A percentile compares a stretch with the other conserved stretches of the same genome.
phyloP scores from a whole-genome alignment of 2,888 invertebrate genomes.

The Psylliodes chrysocephalus region DNA sequence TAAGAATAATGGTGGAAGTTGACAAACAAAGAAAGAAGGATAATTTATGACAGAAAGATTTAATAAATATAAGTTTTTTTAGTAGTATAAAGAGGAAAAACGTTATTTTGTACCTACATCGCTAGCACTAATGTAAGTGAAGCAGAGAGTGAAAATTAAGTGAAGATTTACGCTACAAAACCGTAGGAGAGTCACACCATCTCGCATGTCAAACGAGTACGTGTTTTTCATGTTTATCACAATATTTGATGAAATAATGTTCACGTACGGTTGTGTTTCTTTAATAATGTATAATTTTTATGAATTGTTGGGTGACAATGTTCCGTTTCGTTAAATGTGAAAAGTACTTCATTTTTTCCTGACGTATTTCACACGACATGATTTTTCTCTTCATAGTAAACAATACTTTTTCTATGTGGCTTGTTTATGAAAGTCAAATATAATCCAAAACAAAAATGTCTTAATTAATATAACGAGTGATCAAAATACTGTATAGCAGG shows the following conservation, averaged over 20 bases:
- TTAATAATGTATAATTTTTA: constrained; percentile 29
- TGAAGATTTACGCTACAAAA: constrained; percentile 35
- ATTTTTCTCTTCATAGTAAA: neutral
- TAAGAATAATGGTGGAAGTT: no score
- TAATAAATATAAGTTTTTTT: no score
- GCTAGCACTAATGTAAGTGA: constrained; percentile 31
- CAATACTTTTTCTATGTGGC: no score
- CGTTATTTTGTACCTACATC: no score
- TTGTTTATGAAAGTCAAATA: no score
- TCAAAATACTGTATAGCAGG: no score
- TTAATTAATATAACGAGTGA: no score
- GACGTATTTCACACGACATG: neutral
- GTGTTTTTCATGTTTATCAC: constrained; percentile 35
- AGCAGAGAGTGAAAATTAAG: constrained; percentile 40
- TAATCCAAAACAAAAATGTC: no score
- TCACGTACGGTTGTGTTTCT: constrained; percentile 22
- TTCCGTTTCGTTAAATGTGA: constrained; percentile 20
- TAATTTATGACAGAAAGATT: no score
- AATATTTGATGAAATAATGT: constrained; percentile 30
- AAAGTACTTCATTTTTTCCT: neutral
- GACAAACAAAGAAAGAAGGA: no score
- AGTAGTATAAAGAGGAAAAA: no score
- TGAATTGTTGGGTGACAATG: constrained; percentile 18
- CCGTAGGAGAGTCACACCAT: constrained; percentile 32
- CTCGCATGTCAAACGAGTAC: constrained; percentile 37